Evolutionary conservation across 64 coral and sea anemone species (phyloP), one percentile per base, ranked within the genome.

Genomic region (Pocillopora damicornis): DNA sequence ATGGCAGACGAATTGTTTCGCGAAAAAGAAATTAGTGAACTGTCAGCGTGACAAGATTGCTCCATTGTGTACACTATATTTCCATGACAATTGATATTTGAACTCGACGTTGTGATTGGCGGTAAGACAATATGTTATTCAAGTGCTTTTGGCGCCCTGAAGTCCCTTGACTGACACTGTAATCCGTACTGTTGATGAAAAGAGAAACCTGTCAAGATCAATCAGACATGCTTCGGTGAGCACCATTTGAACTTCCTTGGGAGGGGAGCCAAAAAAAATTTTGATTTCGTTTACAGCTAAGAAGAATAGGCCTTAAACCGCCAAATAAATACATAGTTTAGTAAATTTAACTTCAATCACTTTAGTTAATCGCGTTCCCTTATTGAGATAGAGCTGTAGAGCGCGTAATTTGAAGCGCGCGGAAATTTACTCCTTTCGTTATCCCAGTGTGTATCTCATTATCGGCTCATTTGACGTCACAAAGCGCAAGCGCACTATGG

Each of bases 1-100:
- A 61, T 76, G 25, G 73, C 16, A 13, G 38, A 57, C 12, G 74
- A 79, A 38, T 76, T 76, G 58, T 77, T 88, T 76, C 58, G 62
- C 86, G 86, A 88, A 76, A 77, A 17, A 14, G 86, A 72, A 37
- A 76, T 74, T 76, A 76, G 61, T 62, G 74, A 45, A 35, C 17
- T 89, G 65, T 78, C 88, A 89, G 63, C 88, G 88, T 78, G 45
- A 78, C 75, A 59, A 15, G 23, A 92, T 59, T 75, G 59, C 36
- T 74, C 76, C 63, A 87, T 77, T 87, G 82, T 92, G 22, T 92
- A 80, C 82, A 61, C 51, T 86, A 25, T 63, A 92, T 92, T 92
- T 79, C 83, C 90, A 92, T 87, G 86, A 92, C 83, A 92, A 86
- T 87, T 16, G 57, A 76, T 72, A 87, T 92, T 87, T 76, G 77